Evolutionary conservation across 2,888 invertebrate genomes (phyloP).

Genomic region (Chelonus formosanus): DNA sequence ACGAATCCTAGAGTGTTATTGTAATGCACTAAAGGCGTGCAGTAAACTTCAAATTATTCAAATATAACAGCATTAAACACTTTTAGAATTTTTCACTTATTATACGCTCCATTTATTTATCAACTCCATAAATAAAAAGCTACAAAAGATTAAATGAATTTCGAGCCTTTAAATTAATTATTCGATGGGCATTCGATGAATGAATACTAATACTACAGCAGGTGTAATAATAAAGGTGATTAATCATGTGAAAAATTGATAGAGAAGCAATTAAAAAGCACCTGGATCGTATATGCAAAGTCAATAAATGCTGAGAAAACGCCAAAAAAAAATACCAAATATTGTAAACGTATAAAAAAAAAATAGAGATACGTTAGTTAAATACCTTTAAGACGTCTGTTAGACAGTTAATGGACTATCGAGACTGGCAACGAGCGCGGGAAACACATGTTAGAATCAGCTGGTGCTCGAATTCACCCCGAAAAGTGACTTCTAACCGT

Average conservation of each 20-base stretch:
- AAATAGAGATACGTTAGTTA: not conserved
- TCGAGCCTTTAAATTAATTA: too few species aligned
- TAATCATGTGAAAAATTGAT: constrained; percentile 10
- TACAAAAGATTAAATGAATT: too few species aligned
- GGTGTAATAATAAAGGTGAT: constrained; percentile 19
- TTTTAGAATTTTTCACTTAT: not conserved
- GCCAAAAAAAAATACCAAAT: not conserved
- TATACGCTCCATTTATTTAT: not conserved
- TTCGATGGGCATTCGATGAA: not conserved
- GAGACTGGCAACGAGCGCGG: constrained; percentile 50
- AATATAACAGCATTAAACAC: not conserved
- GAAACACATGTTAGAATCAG: constrained; percentile 62
- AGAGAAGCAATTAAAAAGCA: constrained; percentile 19
- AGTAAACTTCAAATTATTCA: not conserved
- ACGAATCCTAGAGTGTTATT: too few species aligned
- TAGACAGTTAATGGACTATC: constrained; percentile 17
- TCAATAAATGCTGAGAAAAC: not conserved
- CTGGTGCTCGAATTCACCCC: constrained; percentile 55
- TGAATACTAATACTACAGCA: constrained; percentile 6
- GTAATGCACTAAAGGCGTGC: too few species aligned
- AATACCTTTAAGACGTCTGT: constrained; percentile 3
- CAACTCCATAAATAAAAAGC: not conserved
- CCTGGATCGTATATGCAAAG: constrained; percentile 10
- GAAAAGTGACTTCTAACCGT: constrained; percentile 54
- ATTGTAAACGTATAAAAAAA: not conserved